These are phyloP conservation scores for Antigone vipio DNA, from an alignment of 2,113 vertebrate genomes.

Conservation along the genomic window DNA sequence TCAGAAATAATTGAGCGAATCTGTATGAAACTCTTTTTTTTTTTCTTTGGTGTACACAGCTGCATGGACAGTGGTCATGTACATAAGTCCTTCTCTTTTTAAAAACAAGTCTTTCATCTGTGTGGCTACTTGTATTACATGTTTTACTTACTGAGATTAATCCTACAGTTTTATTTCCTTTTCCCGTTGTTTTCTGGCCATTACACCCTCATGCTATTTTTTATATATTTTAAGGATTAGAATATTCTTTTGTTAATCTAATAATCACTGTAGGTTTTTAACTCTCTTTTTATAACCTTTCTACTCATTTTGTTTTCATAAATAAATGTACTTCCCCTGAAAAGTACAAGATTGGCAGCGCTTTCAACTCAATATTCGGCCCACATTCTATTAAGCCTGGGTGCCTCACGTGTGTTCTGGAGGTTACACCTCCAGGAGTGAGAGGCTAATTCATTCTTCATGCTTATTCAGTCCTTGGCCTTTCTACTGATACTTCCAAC, in stretches of 20 bases:
- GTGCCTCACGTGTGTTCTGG: neutral
- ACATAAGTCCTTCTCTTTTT: neutral
- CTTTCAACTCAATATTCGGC: neutral
- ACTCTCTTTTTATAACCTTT: neutral
- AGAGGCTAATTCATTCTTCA: neutral
- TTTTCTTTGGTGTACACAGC: neutral
- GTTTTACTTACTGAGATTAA: neutral
- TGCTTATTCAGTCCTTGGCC: neutral
- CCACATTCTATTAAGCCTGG: neutral
- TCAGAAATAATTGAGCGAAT: neutral
- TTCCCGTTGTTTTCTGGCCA: neutral
- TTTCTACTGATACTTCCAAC: slow-evolving; percentile 1
- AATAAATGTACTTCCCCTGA: neutral
- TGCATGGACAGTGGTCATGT: neutral
- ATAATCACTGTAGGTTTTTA: neutral
- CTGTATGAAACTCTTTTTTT: neutral
- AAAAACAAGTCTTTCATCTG: neutral
- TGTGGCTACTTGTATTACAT: neutral
- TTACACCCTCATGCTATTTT: neutral
- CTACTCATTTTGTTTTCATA: neutral
- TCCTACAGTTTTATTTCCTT: neutral
- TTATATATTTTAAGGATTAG: neutral
- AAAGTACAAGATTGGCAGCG: neutral
- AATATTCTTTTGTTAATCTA: neutral
- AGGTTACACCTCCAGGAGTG: neutral